Percentiles rank a stretch among this genome's conserved stretches.
phyloP scores from a whole-genome alignment of 1,140 invertebrate genomes.

The Drosophila nikananu region DNA sequence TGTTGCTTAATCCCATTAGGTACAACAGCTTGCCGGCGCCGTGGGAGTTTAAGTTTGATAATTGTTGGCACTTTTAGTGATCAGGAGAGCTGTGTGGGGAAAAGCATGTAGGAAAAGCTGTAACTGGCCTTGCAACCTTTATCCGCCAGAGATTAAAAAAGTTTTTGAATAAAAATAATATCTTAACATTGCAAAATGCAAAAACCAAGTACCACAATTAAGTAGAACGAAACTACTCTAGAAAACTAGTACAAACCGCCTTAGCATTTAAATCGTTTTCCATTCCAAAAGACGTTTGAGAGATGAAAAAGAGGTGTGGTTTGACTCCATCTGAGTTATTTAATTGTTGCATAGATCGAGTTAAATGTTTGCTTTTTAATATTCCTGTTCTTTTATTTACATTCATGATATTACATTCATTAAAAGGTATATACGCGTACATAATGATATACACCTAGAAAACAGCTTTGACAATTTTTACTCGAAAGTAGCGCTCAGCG shows the following conservation, averaged over 20 bases:
- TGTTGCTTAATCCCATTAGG: constrained; percentile 49
- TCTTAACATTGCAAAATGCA: too few species aligned
- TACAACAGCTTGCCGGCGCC: background rate
- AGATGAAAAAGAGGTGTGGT: constrained; percentile 10
- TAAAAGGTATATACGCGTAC: constrained; percentile 47
- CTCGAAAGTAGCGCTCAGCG: constrained; percentile 44
- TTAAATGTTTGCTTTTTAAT: constrained; percentile 65
- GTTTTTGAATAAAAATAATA: constrained; percentile 11
- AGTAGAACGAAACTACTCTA: too few species aligned
- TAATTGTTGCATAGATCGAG: constrained; percentile 70
- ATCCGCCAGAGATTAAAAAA: background rate
- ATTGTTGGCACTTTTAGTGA: constrained; percentile 35
- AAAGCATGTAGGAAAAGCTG: constrained; percentile 2
- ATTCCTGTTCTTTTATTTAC: constrained; percentile 71
- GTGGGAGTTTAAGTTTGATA: constrained; percentile 27
- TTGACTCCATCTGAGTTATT: constrained; percentile 68
- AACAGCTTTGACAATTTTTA: constrained; percentile 46
- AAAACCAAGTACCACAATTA: background rate
- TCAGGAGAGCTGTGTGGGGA: constrained; percentile 4
- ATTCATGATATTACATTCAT: constrained; percentile 66
- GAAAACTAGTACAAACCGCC: constrained; percentile 1
- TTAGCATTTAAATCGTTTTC: background rate
- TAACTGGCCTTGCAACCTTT: constrained; percentile 1
- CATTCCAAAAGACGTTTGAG: background rate
- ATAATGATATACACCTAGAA: constrained; percentile 41